Evolutionary conservation across 1,140 invertebrate genomes (phyloP), one percentile per base, ranked within the genome.

Genomic region (Polypedilum vanderplanki): DNA sequence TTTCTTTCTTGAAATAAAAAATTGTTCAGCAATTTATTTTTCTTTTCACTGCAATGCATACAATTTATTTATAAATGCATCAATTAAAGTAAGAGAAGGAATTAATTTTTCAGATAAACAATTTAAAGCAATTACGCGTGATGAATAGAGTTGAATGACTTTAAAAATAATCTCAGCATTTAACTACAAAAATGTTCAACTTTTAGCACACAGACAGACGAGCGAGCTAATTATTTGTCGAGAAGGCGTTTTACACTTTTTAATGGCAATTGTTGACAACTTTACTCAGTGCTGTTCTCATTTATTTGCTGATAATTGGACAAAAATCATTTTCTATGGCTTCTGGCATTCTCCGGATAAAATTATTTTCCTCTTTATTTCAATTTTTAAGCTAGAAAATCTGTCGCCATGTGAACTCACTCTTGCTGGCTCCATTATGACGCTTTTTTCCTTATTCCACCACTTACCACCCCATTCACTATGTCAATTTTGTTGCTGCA

Each of bases 371-470:
- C n/a, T n/a, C n/a, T n/a, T n/a, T n/a, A n/a, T n/a, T 57, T 57
- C 46, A 57, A 57, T 57, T 57, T 57, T 57, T 57, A 57, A 57
- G 4, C 46, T 57, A 57, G 46, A 57, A 57, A 57, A 57, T 57
- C 46, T 57, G 46, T 57, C 46, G 46, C 46, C 46, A 57, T 57
- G 46, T n/a, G 46, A 57, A 57, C 46, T 57, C 12, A 15, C 46
- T 57, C 24, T 33, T 33, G 24, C 5, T 57, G 46, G 46, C 46
- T 57, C 46, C 46, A 57, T 57, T 57, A 57, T 57, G 46, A 57
- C 46, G 46, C 46, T 57, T 57, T 57, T 57, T 57, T 57, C 15
- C 8, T n/a, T n/a, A n/a, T n/a, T n/a, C n/a, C n/a, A n/a, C n/a
- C n/a, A n/a, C n/a, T n/a, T n/a, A n/a, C 41, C 3, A 3, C 41